phyloP scores from a whole-genome alignment of 2,888 invertebrate genomes.

The Germaria angustata region DNA sequence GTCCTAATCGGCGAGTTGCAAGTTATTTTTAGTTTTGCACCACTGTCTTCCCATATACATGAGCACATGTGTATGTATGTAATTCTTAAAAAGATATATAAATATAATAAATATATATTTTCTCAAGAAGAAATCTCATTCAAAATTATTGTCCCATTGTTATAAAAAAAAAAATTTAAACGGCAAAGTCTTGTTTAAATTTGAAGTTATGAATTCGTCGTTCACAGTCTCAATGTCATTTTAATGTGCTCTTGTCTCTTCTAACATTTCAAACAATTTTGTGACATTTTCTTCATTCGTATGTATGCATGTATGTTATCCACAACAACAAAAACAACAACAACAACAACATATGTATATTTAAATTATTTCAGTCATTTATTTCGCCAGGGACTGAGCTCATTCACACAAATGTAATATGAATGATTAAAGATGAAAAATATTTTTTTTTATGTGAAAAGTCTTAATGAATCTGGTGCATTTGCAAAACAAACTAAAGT shows the following conservation, averaged over 20 bases:
- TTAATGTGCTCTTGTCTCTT: slow-evolving; percentile 33
- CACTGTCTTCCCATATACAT: not conserved
- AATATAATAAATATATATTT: too few species aligned
- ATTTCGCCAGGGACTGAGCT: not conserved
- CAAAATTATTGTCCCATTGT: slow-evolving; percentile 36
- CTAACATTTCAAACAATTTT: not conserved
- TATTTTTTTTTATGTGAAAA: not conserved
- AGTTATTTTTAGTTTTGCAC: too few species aligned
- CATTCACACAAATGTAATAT: slow-evolving; percentile 28
- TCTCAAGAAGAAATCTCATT: slow-evolving; percentile 27
- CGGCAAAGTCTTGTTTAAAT: slow-evolving; percentile 50
- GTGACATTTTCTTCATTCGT: slow-evolving; percentile 6
- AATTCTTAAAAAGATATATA: too few species aligned
- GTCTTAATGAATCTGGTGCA: slow-evolving; percentile 1
- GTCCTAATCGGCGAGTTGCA: too few species aligned
- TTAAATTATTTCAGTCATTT: slow-evolving; percentile 1
- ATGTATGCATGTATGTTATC: slow-evolving; percentile 5
- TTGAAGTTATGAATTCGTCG: slow-evolving; percentile 42
- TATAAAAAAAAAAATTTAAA: not conserved
- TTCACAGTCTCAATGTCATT: slow-evolving; percentile 60
- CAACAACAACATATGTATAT: too few species aligned
- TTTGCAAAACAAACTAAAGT: slow-evolving; percentile 21
- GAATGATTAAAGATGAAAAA: not conserved
- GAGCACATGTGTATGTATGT: too few species aligned
- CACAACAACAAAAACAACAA: not conserved